Evolutionary conservation across 2,113 vertebrate genomes (phyloP).

Genomic region (Cinclus cinclus): DNA sequence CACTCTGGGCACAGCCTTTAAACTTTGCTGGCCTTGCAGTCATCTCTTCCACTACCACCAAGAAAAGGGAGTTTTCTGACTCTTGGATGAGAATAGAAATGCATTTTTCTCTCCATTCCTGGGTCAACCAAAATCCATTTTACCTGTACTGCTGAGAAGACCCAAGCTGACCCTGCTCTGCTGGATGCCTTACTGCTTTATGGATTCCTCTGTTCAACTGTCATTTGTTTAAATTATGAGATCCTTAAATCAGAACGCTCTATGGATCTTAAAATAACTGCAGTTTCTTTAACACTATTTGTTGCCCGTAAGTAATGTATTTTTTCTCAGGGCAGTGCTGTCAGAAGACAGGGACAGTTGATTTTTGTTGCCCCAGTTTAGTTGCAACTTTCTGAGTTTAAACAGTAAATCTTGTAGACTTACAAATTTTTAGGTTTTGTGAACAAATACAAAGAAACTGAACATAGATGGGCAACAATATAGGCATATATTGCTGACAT

Average conservation of each 20-base stretch:
- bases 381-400: background rate
- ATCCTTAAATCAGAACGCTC: background rate
- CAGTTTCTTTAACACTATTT: background rate
- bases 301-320: background rate
- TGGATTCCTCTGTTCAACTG: background rate
- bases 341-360: background rate
- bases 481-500: too few relatives aligned
- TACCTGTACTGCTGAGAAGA: background rate
- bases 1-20: background rate
- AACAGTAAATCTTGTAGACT: background rate
- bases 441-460: too few relatives aligned
- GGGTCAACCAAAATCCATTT: background rate
- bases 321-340: background rate
- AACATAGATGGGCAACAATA: background rate
- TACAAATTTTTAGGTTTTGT: background rate
- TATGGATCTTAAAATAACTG: background rate
- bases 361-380: background rate
- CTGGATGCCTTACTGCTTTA: background rate
- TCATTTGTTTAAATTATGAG: background rate
- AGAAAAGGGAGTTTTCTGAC: background rate
- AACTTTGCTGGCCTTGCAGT: background rate
- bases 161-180: background rate
- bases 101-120: background rate
- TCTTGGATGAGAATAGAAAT: background rate
- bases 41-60: background rate